Evolutionary conservation across 2,888 invertebrate genomes (phyloP), one percentile per base, ranked within the genome.

Genomic region (Gymnoscelis rufifasciata): DNA sequence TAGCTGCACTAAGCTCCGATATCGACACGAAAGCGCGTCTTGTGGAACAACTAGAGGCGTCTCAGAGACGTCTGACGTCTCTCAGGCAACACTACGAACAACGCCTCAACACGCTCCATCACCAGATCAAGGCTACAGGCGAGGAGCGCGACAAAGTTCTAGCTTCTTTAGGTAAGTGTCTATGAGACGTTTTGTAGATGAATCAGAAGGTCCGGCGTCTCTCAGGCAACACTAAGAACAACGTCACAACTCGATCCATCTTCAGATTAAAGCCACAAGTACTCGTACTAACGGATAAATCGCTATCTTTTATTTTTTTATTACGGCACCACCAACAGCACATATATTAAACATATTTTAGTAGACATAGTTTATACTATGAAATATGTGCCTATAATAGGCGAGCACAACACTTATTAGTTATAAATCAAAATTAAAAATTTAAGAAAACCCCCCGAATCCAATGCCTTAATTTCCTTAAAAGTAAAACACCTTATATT

Each of bases 11-110:
- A 10, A 97, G 96, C 45, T 95, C 95, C 36, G 97, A 98, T 78
- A 98, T 99, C 57, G 95, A 95, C 70, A 94, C 97, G 43, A 99
- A 99, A 74, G 95, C 97, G 59, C 94, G 96, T 45, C 89, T 99
- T 33, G 97, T 99, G 54, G 97, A 97, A 66, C 97, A 98, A 68
- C 79, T 99, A 56, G 98, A 99, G 75, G 83, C 93, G 46, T 96
- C 96, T 0, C 97, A 98, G 72, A 91, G 94, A 42, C 89, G 97
- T 37, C 90, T 98, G 71, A 93, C 95, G 40, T 91, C 94, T 0
- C 92, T 98, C 90, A 91, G 94, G 47, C 91, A 93, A 54, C 97
- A 98, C 71, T 99, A 98, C 81, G 98, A 99, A 79, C 95, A 96
- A 51, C 95, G 98, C 66, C 89, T 98, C 7, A 90, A 92, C 53